Base-by-base conservation (phyloP, 2,797 vertebrate species). In the Philypnodon macrostomus region DNA sequence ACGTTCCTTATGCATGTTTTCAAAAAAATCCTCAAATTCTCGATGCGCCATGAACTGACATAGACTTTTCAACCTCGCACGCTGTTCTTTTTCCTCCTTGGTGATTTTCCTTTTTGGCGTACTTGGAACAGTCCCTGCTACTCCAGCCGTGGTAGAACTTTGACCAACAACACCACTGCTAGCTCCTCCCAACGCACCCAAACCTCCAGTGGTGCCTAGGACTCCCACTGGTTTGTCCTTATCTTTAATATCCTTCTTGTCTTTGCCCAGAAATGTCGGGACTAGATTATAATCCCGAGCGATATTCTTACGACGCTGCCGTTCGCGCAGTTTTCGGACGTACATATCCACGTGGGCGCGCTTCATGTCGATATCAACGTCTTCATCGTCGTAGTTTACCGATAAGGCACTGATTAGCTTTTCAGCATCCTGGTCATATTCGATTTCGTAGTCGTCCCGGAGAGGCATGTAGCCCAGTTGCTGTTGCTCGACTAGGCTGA, bases 381-480 rank as follows among this genome's bases (percentile, higher is more conserved):
- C 95, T 0, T 98, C 97, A 0, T 98, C 96, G 0, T 98, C 95
- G 0, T 98, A 98, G 88, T 98, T 98, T 2, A 99, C 94, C 0
- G 95, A 96, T 8, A 99, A 88, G 44, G 94, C 95, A 1, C 95
- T 98, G 80, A 99, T 96, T 5, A 99, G 92, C 24, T 95, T 92
- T 89, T 99, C 96, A 0, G 95, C 95, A 0, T 98, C 94, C 69
- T 97, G 97, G 76, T 98, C 95, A 0, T 96, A 98, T 30, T 98
- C 97, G 0, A 98, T 92, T 88, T 99, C 97, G 0, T 98, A 99
- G 85, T 99, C 97, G 0, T 99, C 97, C 0, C 96, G 91, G 0
- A 99, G 91, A 0, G 97, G 97, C 96, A 99, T 98, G 81, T 99
- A 99, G 2, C 96, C 97, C 59, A 99, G 74, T 89, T 98, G 97